Base-by-base conservation (phyloP, 2,888 invertebrate genomes). In the Polydrusus tereticollis region DNA sequence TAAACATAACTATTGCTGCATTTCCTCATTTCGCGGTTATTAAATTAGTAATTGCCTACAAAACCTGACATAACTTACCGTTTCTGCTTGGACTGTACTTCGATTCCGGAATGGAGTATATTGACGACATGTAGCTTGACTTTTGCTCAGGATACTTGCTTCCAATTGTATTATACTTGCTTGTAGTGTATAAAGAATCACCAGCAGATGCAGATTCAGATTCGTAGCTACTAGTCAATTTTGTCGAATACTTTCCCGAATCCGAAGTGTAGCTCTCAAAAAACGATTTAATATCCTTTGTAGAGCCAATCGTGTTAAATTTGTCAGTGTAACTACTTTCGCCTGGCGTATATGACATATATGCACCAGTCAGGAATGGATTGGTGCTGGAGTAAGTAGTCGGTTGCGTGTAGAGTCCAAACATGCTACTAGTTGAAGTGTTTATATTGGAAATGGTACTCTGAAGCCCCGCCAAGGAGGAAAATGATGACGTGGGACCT, bases 301-400 rank as follows among this genome's bases (percentile, higher is more conserved):
- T 79, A 2, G 84, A 81, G 7, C 83, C 82, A 29, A 85, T 84
- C 0, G 85, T 85, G 77, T 84, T 84, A 74, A 82, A 85, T 77
- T 85, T 85, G 33, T 84, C 84, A 41, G 79, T 78, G 23, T 77
- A 78, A 59, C 76, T 79, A 58, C 68, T 75, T 16, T 82, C 81
- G 14, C 79, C 79, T 0, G 85, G 81, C 21, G 80, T 82, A 76
- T 85, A 85, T 67, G 83, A 84, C 78, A 86, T 77, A 73, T 86
- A 86, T 8, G 86, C 85, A 1, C 86, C 86, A 2, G 86, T 86
- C 80, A 90, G 84, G 84, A 90, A 90, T 68, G 90, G 90, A 84
- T 90, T 90, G 57, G 90, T 90, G 73, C 86, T 86, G n/a, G 85
- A 85, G 73, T 86, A 86, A 8, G 85, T 85, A 2, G 84, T 82